Base-by-base conservation (phyloP, 2,888 invertebrate species). In the Andrena marginata region DNA sequence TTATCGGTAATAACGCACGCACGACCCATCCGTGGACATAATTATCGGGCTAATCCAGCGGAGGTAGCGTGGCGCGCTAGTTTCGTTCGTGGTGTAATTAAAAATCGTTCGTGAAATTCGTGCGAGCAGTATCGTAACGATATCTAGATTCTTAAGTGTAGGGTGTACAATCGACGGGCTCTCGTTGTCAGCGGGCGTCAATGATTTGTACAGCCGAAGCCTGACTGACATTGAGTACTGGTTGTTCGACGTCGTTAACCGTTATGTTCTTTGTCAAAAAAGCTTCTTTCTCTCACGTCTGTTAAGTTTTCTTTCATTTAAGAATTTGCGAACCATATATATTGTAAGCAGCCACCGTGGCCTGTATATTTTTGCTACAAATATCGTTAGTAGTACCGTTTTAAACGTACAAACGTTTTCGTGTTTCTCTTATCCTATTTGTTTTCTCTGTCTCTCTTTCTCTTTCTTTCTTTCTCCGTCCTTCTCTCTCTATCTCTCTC, bases 281-380 rank as follows among this genome's bases (percentile, higher is more conserved):
- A 69, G 71, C 62, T 65, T 49, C n/a, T 85, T 79, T 83, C 64
- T 85, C 73, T 78, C 69, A 59, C 77, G 65, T 83, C 80, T 78
- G 85, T 87, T 86, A 86, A 77, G 81, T 88, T 86, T 77, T 56
- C 54, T 73, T 77, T 79, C 70, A 62, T 80, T 68, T 71, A 64
- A 73, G 64, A 59, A 76, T 73, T 80, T 80, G 80, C 83, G 73
- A 56, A 80, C 71, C 70, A 67, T 80, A 69, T 70, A 69, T 77
- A 75, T 73, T 77, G 76, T 76, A 83, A 77, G 75, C 75, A 81
- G 84, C 74, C 84, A 71, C 62, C 23, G 85, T 78, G 88, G 84
- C 87, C 77, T 84, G 82, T 88, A 84, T 88, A 88, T 88, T 88
- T 88, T 88, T 88, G 88, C 88, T 88, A 88, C 87, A 87, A 85